A percentile compares a stretch with the other conserved stretches of the same genome.
Evolutionary conservation across 2,888 invertebrate genomes (phyloP).

Genomic region (Aphelenchoides bicaudatus): DNA sequence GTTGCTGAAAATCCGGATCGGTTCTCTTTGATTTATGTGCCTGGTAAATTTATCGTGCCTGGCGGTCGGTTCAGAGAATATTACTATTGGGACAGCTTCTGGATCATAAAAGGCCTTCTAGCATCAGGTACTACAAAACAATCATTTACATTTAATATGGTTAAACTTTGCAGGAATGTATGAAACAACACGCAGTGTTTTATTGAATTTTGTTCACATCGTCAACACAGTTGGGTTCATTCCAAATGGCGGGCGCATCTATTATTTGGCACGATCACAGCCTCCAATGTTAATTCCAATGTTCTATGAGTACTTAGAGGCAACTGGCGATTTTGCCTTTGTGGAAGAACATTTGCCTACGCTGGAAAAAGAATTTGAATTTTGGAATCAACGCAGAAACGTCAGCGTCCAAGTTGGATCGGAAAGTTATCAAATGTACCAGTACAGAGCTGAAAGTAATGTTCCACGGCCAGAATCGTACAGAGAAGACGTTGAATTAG

Average conservation of each 20-base stretch:
- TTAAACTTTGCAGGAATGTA: slow-evolving; percentile 72
- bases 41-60: slow-evolving; percentile 71
- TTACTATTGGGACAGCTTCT: slow-evolving; percentile 93
- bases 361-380: slow-evolving; percentile 65
- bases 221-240: slow-evolving; percentile 68
- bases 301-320: slow-evolving; percentile 71
- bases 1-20: slow-evolving; percentile 37
- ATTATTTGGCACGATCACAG: slow-evolving; percentile 67
- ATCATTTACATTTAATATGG: neutral
- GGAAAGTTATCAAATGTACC: slow-evolving; percentile 69
- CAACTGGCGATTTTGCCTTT: slow-evolving; percentile 68
- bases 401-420: slow-evolving; percentile 57
- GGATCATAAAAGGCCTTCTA: slow-evolving; percentile 70
- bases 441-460: slow-evolving; percentile 66
- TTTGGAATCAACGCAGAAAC: slow-evolving; percentile 74
- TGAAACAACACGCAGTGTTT: slow-evolving; percentile 75
- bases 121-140: slow-evolving; percentile 21
- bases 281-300: slow-evolving; percentile 63
- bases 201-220: slow-evolving; percentile 78
- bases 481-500: slow-evolving; percentile 61
- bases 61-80: slow-evolving; percentile 68
- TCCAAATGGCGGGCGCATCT: slow-evolving; percentile 84
- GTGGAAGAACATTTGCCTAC: slow-evolving; percentile 26
- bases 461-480: slow-evolving; percentile 76
- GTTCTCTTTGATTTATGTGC: slow-evolving; percentile 82